These are phyloP conservation scores for Peromyscus nudipes DNA, from an alignment of 2,797 vertebrate species.

Conservation along the genomic window DNA sequence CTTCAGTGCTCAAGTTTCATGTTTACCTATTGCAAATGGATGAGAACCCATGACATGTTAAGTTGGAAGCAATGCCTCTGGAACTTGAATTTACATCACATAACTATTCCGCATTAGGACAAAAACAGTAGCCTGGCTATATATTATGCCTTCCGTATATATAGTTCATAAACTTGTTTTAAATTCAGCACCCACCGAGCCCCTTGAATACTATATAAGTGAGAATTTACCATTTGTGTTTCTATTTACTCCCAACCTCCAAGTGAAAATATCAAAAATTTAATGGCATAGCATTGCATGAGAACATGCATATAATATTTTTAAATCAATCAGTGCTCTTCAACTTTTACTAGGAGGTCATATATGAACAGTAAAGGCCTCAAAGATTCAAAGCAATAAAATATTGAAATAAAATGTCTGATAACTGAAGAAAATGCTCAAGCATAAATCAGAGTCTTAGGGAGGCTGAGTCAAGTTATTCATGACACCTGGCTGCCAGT, in stretches of 20 bases:
- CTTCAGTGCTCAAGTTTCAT: not conserved
- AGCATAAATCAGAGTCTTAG: not conserved
- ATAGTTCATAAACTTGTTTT: conserved; percentile 25
- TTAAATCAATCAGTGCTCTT: not conserved
- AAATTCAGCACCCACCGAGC: not conserved
- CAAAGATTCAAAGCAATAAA: not conserved
- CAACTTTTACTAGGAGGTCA: not conserved
- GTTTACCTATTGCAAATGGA: not conserved
- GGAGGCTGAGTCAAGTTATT: conserved; percentile 42
- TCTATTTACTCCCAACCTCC: not conserved
- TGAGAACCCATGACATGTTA: conserved; percentile 31
- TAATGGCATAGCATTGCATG: not conserved
- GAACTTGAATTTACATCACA: conserved; percentile 72
- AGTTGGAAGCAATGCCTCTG: conserved; percentile 69
- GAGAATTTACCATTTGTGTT: not conserved
- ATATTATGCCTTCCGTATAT: conserved; percentile 36
- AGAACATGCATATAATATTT: conserved; percentile 22
- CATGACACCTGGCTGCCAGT: conserved; percentile 38
- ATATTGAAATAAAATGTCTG: not conserved
- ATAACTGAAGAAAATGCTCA: not conserved
- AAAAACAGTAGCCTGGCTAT: conserved; percentile 61
- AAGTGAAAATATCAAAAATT: not conserved
- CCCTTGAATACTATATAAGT: not conserved
- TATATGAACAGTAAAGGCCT: not conserved
- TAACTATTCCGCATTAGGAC: conserved; percentile 56